Percentiles rank a stretch among this genome's conserved stretches.
Evolutionary conservation across 2,888 invertebrate species (phyloP).

Genomic region (Holacanthella duospinosa): DNA sequence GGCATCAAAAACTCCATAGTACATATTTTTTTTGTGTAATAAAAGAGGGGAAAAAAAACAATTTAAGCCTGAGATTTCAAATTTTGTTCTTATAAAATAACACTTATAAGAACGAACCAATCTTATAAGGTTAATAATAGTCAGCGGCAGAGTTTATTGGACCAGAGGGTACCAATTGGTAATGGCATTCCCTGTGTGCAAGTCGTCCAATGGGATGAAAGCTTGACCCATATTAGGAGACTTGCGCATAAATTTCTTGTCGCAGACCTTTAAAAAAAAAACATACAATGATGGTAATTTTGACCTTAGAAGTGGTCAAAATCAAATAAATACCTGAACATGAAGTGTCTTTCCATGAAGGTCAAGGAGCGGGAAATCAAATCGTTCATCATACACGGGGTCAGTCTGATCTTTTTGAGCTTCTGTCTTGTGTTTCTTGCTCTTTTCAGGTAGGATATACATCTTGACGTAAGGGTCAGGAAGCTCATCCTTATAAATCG

Average conservation of each 20-base stretch:
- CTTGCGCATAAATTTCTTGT: slow-evolving; percentile 36
- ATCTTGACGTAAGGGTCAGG: slow-evolving; percentile 85
- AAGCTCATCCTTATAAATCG: slow-evolving; percentile 68
- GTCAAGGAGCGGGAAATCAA: slow-evolving; percentile 36
- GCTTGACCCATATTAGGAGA: slow-evolving; percentile 33
- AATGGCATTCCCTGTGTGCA: slow-evolving; percentile 33
- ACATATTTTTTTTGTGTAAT: neutral
- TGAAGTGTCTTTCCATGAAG: slow-evolving; percentile 34
- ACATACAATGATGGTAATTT: neutral
- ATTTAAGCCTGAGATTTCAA: too few species aligned
- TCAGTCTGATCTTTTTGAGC: slow-evolving; percentile 40
- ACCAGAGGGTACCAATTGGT: slow-evolving; percentile 34
- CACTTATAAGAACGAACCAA: too few species aligned
- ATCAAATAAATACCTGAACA: slow-evolving; percentile 17
- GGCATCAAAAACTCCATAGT: neutral
- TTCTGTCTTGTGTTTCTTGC: slow-evolving; percentile 75
- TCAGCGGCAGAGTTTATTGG: too few species aligned
- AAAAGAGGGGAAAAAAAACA: neutral
- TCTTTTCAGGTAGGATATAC: slow-evolving; percentile 70
- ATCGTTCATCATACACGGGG: slow-evolving; percentile 33
- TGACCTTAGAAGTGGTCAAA: neutral
- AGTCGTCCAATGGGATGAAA: slow-evolving; percentile 34
- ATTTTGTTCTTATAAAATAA: too few species aligned
- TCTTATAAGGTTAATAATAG: too few species aligned
- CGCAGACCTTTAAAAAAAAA: slow-evolving; percentile 23